Evolutionary conservation across 1,140 invertebrate genomes (phyloP).

Genomic region (Goniozus legneri): DNA sequence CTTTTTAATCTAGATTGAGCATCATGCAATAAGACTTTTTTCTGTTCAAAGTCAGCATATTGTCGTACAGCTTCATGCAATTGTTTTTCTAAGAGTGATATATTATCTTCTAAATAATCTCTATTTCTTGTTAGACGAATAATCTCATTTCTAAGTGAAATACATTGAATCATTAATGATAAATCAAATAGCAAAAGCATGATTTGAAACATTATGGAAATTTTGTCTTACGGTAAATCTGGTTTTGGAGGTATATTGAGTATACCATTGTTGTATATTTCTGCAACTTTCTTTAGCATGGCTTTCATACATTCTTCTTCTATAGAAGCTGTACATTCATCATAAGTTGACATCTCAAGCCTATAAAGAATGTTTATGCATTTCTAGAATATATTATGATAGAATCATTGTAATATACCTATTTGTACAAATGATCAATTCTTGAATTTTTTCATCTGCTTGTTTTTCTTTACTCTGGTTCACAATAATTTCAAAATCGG

Average conservation of each 20-base stretch:
- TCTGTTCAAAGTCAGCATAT: conserved; percentile 30
- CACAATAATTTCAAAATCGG: conserved; percentile 21
- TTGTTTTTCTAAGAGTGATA: conserved; percentile 28
- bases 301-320: conserved; percentile 22
- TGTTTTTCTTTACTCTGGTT: conserved; percentile 24
- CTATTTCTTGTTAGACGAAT: conserved; percentile 28
- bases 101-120: conserved; percentile 40
- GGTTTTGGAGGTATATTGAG: conserved; percentile 25
- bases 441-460: conserved; percentile 28
- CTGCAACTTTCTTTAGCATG: conserved; percentile 21
- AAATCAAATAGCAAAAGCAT: too few species aligned
- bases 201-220: too few species aligned
- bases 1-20: conserved; percentile 25
- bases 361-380: conserved; percentile 19
- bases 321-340: conserved; percentile 31
- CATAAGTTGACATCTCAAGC: conserved; percentile 26
- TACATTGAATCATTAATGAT: conserved; percentile 3
- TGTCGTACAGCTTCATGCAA: conserved; percentile 27
- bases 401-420: conserved; percentile 27
- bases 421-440: conserved; percentile 29
- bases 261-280: conserved; percentile 37
- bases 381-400: conserved; percentile 6
- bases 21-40: conserved; percentile 32
- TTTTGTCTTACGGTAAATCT: conserved; percentile 24
- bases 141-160: conserved; percentile 34